Evolutionary conservation across 1,140 invertebrate species (phyloP).

Genomic region (Diabrotica virgifera): DNA sequence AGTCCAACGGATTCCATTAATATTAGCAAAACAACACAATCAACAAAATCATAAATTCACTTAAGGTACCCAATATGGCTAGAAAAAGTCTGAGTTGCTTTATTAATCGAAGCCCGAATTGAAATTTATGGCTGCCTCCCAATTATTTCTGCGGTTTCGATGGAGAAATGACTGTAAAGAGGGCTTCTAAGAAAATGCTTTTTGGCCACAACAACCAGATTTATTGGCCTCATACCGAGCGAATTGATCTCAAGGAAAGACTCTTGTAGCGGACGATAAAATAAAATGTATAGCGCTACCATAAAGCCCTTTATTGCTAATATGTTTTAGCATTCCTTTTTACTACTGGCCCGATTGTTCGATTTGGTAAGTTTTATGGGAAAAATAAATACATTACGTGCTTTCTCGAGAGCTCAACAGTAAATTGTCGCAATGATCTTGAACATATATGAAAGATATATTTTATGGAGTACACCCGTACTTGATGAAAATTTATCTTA

Average conservation of each 20-base stretch:
- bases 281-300: neutral
- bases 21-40: neutral
- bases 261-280: neutral
- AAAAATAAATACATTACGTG: neutral
- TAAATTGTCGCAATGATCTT: no score
- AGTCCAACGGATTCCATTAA: neutral
- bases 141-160: neutral
- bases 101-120: neutral
- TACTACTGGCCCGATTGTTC: neutral
- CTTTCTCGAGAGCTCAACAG: no score
- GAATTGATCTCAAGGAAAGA: neutral
- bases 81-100: neutral
- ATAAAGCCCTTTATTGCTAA: conserved; percentile 1
- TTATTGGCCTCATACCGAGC: neutral
- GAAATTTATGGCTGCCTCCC: neutral
- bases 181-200: neutral
- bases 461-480: no score
- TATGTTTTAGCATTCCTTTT: conserved; percentile 1
- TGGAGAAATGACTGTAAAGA: neutral
- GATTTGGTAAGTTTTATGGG: neutral
- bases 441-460: no score
- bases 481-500: no score
- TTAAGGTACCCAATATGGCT: neutral
- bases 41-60: conserved; percentile 1
- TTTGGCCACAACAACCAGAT: conserved; percentile 1